Evolutionary conservation across 2,888 invertebrate species (phyloP).

Genomic region (Azorinus chamasolen): DNA sequence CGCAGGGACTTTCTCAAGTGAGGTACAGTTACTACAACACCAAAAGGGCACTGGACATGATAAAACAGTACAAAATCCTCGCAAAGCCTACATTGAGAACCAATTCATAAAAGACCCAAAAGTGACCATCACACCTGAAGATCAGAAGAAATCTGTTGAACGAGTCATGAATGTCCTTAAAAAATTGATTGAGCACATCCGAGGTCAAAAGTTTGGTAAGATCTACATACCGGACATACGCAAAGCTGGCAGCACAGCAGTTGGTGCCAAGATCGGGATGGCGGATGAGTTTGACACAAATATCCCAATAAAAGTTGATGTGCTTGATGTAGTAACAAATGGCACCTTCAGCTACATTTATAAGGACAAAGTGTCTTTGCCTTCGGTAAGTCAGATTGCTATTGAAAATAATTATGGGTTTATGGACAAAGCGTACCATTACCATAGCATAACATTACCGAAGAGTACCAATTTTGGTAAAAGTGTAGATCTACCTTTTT

Average conservation of each 20-base stretch:
- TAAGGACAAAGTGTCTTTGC: conserved; percentile 7
- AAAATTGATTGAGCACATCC: conserved; percentile 23
- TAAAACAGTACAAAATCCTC: too few species aligned
- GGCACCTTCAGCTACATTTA: conserved; percentile 23
- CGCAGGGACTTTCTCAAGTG: too few species aligned
- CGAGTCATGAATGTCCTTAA: conserved; percentile 13
- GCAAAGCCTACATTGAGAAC: too few species aligned
- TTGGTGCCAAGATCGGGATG: conserved; percentile 47
- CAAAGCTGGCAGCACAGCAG: conserved; percentile 43
- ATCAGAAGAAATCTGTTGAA: conserved; percentile 18
- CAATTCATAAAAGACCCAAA: too few species aligned
- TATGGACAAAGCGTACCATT: too few species aligned
- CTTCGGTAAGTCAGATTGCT: conserved; percentile 9
- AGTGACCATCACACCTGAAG: not conserved
- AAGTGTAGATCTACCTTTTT: too few species aligned
- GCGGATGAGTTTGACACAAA: conserved; percentile 55
- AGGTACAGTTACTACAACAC: too few species aligned
- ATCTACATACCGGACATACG: conserved; percentile 21
- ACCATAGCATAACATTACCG: too few species aligned
- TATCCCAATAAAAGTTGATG: conserved; percentile 27
- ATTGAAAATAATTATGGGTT: too few species aligned
- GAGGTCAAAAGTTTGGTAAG: conserved; percentile 24
- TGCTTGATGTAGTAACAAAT: not conserved
- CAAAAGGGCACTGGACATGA: too few species aligned
- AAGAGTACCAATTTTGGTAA: too few species aligned